Percentiles rank a stretch among this genome's conserved stretches.
Evolutionary conservation across 2,888 invertebrate genomes (phyloP).

Genomic region (Callimorpha dominula): DNA sequence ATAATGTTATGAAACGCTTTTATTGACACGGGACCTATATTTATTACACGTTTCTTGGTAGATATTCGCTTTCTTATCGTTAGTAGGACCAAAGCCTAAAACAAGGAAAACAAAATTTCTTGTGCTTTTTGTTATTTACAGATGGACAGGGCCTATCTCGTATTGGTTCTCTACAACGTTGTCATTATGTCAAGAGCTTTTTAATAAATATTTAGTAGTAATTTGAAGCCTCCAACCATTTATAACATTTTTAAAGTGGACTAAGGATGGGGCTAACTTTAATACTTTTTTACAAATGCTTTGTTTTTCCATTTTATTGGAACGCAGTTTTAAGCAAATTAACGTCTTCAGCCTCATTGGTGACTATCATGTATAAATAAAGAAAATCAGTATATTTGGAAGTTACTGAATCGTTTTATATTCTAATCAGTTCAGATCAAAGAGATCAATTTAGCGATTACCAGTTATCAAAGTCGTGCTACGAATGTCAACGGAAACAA

Average conservation of each 20-base stretch:
- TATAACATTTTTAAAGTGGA: no score
- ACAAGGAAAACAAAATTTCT: background rate
- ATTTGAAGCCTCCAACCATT: background rate
- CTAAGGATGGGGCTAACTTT: no score
- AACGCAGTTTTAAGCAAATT: background rate
- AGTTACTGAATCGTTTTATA: conserved; percentile 19
- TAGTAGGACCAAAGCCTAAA: background rate
- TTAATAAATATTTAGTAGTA: background rate
- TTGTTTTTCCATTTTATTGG: background rate
- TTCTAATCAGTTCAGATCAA: conserved; percentile 24
- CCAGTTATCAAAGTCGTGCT: conserved; percentile 16
- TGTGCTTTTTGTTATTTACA: background rate
- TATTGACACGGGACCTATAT: background rate
- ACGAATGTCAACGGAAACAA: conserved; percentile 20
- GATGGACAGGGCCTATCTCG: background rate
- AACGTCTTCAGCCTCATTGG: background rate
- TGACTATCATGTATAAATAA: background rate
- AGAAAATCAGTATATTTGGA: background rate
- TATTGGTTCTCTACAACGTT: background rate
- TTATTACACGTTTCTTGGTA: background rate
- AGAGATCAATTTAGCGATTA: conserved; percentile 25
- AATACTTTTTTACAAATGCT: background rate
- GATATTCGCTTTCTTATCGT: background rate
- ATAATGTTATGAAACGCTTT: background rate
- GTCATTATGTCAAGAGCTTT: background rate